Evolutionary conservation across 2,113 vertebrate species (phyloP).

Genomic region (Gopherus evgoodei): DNA sequence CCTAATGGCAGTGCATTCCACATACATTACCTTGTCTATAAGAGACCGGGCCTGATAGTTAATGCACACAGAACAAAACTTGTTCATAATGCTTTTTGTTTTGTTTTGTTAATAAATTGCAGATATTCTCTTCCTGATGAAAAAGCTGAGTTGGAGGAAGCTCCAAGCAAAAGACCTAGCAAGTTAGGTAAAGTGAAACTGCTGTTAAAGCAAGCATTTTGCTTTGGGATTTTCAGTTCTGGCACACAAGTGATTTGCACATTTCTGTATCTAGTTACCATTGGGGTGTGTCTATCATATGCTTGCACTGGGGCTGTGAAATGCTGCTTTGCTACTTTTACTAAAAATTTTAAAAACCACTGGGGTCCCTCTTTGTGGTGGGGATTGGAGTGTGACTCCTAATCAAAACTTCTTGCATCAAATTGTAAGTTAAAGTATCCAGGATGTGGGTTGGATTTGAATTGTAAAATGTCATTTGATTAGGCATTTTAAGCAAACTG

Average conservation of each 20-base stretch:
- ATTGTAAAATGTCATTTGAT: background rate
- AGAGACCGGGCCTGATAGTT: background rate
- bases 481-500: background rate
- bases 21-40: background rate
- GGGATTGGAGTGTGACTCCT: background rate
- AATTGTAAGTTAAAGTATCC: background rate
- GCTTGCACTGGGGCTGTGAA: background rate
- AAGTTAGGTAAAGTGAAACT: conserved; percentile 77
- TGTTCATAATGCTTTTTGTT: background rate
- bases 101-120: conserved; percentile 29
- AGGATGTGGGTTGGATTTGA: background rate
- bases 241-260: background rate
- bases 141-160: conserved; percentile 80
- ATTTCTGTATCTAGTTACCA: background rate
- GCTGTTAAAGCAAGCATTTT: fast-evolving
- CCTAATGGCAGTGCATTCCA: background rate
- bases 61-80: background rate
- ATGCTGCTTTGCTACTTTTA: background rate
- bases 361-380: background rate
- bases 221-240: background rate
- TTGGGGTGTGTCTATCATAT: background rate
- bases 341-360: background rate
- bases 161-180: conserved; percentile 69
- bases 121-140: conserved; percentile 81
- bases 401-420: background rate